A percentile compares a stretch with the other conserved stretches of the same genome.
Conservation (phyloP, 2,797 vertebrate genomes). For the Chloroceryle inda region DNA sequence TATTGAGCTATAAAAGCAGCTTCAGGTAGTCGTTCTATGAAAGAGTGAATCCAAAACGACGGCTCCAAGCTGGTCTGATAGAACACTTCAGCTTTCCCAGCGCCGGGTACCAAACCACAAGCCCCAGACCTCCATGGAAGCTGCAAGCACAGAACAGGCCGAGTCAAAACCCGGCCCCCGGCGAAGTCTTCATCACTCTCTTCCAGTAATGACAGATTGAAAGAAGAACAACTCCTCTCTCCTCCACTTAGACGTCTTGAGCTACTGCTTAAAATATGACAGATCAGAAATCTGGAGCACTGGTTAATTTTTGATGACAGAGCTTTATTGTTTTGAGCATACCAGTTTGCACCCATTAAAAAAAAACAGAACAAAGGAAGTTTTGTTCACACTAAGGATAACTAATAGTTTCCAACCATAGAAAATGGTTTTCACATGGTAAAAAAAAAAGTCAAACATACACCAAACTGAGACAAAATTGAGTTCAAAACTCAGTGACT, state of each 20-base stretch:
- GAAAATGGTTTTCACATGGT: conserved; percentile 80
- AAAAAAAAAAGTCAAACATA: conserved; percentile 61
- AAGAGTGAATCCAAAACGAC: neutral
- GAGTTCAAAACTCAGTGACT: conserved; percentile 64
- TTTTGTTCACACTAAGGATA: conserved; percentile 83
- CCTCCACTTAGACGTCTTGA: neutral
- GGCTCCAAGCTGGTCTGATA: conserved; percentile 11
- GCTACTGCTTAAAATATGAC: neutral
- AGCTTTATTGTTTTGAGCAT: conserved; percentile 74
- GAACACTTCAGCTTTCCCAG: neutral
- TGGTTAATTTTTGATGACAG: conserved; percentile 78
- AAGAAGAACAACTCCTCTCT: neutral
- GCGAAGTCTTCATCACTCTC: neutral
- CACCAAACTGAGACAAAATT: conserved; percentile 76
- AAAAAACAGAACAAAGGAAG: conserved; percentile 81
- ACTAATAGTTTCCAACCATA: conserved; percentile 83
- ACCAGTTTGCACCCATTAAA: conserved; percentile 76
- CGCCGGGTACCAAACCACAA: neutral
- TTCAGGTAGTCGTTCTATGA: conserved; percentile 16
- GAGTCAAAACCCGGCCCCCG: neutral
- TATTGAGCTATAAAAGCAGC: conserved; percentile 72
- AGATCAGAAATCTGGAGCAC: neutral
- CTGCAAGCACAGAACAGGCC: neutral
- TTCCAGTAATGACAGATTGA: neutral
- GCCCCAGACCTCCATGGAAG: neutral